Conservation (phyloP, 2,888 invertebrate species). For the Thera britannica region DNA sequence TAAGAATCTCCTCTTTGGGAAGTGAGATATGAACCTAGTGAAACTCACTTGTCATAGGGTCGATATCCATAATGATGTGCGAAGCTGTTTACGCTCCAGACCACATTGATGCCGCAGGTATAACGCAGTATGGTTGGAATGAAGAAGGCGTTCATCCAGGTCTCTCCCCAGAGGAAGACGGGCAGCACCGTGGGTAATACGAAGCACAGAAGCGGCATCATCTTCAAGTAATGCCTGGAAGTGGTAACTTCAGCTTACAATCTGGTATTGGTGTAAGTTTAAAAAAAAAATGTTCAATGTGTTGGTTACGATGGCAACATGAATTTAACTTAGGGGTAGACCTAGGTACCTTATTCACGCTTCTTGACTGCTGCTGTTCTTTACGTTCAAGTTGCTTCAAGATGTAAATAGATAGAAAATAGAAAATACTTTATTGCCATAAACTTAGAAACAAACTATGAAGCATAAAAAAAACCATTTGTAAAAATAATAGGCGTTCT, state of each 20-base stretch:
- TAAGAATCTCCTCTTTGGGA: not conserved
- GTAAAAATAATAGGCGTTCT: too few species aligned
- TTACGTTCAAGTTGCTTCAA: too few species aligned
- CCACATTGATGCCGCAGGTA: slow-evolving; percentile 90
- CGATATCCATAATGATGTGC: slow-evolving; percentile 95
- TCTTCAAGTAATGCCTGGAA: slow-evolving; percentile 87
- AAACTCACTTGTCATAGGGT: slow-evolving; percentile 92
- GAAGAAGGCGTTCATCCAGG: slow-evolving; percentile 89
- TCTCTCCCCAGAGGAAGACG: slow-evolving; percentile 91
- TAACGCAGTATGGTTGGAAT: slow-evolving; percentile 91
- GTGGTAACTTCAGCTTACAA: not conserved
- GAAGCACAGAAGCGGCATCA: slow-evolving; percentile 92
- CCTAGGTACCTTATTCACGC: too few species aligned
- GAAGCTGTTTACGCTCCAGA: slow-evolving; percentile 97
- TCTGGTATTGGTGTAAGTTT: not conserved
- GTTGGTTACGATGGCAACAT: too few species aligned
- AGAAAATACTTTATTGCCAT: too few species aligned
- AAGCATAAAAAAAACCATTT: too few species aligned
- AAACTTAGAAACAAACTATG: too few species aligned
- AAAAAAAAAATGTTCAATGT: too few species aligned
- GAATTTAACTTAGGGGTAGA: too few species aligned
- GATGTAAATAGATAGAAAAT: too few species aligned
- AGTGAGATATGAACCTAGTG: not conserved
- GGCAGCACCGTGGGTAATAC: slow-evolving; percentile 92
- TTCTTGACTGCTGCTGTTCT: too few species aligned